Evolutionary conservation across 2,797 vertebrate genomes (phyloP), one percentile per base, ranked within the genome.

Genomic region (Xenentodon cancila): DNA sequence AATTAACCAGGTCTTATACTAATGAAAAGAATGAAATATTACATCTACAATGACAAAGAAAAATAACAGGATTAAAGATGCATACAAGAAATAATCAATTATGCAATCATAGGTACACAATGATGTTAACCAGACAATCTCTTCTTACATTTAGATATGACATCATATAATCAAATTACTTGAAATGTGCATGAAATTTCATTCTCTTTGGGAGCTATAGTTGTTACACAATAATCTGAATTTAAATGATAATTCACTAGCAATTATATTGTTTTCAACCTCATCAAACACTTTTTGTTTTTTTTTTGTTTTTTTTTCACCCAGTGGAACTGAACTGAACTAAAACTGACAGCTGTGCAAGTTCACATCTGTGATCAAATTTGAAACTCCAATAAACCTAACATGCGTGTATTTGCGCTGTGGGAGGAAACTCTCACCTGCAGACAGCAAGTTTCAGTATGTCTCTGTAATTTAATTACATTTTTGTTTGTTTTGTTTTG

Each of bases 361-460:
- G 18, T 42, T 63, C 50, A 53, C 34, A 65, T 44, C 52, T 55
- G 52, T 16, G 20, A 21, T 18, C 18, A 49, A 43, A 40, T 30
- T 46, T n/a, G 52, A 18, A 51, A 22, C 19, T 40, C 12, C 17
- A 53, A 15, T 40, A 15, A 53, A 37, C 11, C 25, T 18, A 51
- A 51, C 37, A 51, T 20, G 46, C 40, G 19, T 66, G 64, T 50
- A 46, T 58, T 52, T 66, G 12, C 47, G n/a, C 22, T 13, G 46
- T 51, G 19, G 40, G 16, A 51, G 42, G 42, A 57, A 37, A 18
- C 21, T 5, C 25, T 11, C 11, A 3, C 15, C 53, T 50, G 46
- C 18, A 18, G 37, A 37, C 37, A 65, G n/a, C n/a, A n/a, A n/a
- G n/a, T n/a, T n/a, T n/a, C n/a, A n/a, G n/a, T n/a, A n/a, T n/a